Evolutionary conservation across 1,140 invertebrate genomes (phyloP).

Genomic region (Halyomorpha halys): DNA sequence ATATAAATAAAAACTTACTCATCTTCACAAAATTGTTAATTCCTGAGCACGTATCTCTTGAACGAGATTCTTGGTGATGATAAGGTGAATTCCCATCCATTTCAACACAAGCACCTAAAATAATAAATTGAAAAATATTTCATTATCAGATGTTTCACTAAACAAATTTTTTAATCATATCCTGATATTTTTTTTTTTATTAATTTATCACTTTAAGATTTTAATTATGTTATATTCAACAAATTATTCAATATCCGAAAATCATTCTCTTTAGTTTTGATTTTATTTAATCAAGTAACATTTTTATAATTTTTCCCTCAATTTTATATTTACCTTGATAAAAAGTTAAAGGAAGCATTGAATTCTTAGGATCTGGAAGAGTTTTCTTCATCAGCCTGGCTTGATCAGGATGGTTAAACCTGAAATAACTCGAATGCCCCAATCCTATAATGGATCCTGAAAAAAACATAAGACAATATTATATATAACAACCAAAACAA

Average conservation of each 20-base stretch:
- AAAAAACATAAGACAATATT: not conserved
- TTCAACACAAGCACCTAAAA: slow-evolving; percentile 13
- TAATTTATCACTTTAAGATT: too few relatives aligned
- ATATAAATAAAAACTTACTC: too few relatives aligned
- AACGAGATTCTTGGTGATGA: slow-evolving; percentile 24
- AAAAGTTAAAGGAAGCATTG: slow-evolving; percentile 54
- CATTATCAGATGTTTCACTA: too few relatives aligned
- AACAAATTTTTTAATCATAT: too few relatives aligned
- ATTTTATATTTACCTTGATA: slow-evolving; percentile 35
- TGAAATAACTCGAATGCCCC: slow-evolving; percentile 74
- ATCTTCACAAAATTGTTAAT: slow-evolving; percentile 4
- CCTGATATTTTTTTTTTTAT: too few relatives aligned
- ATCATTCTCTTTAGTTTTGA: too few relatives aligned
- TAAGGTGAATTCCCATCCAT: slow-evolving; percentile 28
- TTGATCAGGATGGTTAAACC: slow-evolving; percentile 83
- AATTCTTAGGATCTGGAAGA: slow-evolving; percentile 61
- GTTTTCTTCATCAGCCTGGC: slow-evolving; percentile 71
- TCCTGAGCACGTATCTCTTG: slow-evolving; percentile 15
- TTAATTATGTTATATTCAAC: too few relatives aligned
- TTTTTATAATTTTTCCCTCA: too few relatives aligned
- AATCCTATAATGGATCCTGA: slow-evolving; percentile 76
- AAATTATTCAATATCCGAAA: too few relatives aligned
- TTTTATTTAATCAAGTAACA: too few relatives aligned
- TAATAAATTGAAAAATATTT: too few relatives aligned
- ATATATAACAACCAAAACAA: too few relatives aligned